Conservation (phyloP, 2,797 vertebrate species). For the Bradypus variegatus region DNA sequence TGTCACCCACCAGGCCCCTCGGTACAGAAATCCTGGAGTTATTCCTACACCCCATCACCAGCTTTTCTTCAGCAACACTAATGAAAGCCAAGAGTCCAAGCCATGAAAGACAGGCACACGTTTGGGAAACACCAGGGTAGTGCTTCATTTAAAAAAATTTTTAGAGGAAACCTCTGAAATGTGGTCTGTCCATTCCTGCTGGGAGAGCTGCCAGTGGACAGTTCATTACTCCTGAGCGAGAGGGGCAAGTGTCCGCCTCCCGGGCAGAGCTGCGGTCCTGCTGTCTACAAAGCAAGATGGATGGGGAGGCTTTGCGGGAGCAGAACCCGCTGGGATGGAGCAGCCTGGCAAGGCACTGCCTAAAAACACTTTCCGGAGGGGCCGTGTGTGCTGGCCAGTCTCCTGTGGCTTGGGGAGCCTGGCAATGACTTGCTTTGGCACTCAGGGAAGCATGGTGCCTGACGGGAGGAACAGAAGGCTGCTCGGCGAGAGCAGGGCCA, state of each 20-base stretch:
- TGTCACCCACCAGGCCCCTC: no score
- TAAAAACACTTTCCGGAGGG: not conserved
- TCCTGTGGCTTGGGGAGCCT: not conserved
- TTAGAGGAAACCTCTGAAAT: slow-evolving; percentile 27
- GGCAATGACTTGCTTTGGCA: not conserved
- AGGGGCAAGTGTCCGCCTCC: not conserved
- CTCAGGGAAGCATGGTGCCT: not conserved
- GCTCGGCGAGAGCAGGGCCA: not conserved
- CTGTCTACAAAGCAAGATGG: not conserved
- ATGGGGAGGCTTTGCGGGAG: not conserved
- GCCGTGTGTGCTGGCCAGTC: not conserved
- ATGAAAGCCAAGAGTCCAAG: not conserved
- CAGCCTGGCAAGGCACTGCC: not conserved
- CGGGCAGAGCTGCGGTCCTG: not conserved
- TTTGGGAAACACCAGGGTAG: not conserved
- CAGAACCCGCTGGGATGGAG: not conserved
- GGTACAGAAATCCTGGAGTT: not conserved
- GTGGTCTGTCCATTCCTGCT: slow-evolving; percentile 1
- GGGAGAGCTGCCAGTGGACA: not conserved
- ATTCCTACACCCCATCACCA: not conserved
- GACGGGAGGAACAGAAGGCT: not conserved
- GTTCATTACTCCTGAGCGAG: not conserved
- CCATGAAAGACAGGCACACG: not conserved
- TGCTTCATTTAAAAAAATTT: not conserved
- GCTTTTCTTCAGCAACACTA: not conserved